Evolutionary conservation across 2,113 vertebrate species (phyloP), one percentile per base, ranked within the genome.

Genomic region (Lynx canadensis): DNA sequence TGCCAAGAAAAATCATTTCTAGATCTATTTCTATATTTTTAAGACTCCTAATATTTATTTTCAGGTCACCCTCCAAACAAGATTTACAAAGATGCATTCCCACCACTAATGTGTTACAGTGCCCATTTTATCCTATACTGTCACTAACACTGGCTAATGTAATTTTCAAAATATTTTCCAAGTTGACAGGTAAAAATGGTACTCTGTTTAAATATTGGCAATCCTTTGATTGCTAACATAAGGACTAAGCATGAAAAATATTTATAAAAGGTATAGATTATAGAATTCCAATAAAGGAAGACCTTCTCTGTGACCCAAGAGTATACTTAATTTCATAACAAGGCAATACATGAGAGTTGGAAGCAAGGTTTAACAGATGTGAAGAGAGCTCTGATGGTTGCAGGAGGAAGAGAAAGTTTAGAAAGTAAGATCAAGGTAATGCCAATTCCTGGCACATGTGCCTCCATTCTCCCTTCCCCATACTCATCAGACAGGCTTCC

Each of bases 81-180:
- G 60, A 87, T 79, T 94, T 73, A n/a, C 16, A 48, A 86, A 85
- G 27, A 81, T 87, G 2, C 19, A 87, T 63, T 71, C 21, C 52
- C 33, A 55, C 21, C 23, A 66, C 16, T 5, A 73, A 36, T 25
- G 2, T 45, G 68, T 36, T 79, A n/a, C 21, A 63, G 18, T 60
- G 10, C 23, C 27, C 48, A 81, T 68, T 96, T 89, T 86, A 52
- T 55, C 25, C 38, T 63, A 15, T 81, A 11, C n/a, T 11, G 16
- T 86, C 73, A 81, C 38, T 63, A 76, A 95, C 3, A 65, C 23
- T 50, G 18, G 55, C 23, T 79, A 69, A 63, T 65, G 55, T 6
- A 82, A 89, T 79, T 95, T 96, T 66, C 45, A 94, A 50, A 81
- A 60, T 83, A 29, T 68, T 45, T 94, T 94, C 55, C 69, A 85